These are phyloP conservation scores for Alethe diademata DNA, from an alignment of 2,113 vertebrate genomes.

Conservation along the genomic window DNA sequence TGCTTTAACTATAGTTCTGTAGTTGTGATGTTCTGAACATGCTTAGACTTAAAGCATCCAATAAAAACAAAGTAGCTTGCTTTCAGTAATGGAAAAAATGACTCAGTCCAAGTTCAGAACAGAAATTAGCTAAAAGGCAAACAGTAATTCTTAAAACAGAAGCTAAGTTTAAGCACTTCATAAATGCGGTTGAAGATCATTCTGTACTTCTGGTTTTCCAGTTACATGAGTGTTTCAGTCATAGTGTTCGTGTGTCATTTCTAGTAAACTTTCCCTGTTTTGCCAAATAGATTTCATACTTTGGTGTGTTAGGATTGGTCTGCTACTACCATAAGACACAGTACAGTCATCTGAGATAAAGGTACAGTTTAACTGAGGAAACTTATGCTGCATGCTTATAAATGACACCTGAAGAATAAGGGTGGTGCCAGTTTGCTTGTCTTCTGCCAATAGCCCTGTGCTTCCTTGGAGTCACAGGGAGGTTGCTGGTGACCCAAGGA, in stretches of 20 bases:
- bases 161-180: neutral
- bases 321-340: neutral
- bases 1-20: neutral
- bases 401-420: neutral
- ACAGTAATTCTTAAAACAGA: slow-evolving; percentile 30
- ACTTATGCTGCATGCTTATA: rapidly evolving
- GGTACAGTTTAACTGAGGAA: neutral
- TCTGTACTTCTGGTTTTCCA: neutral
- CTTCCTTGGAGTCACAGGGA: neutral
- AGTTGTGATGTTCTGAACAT: neutral
- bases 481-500: neutral
- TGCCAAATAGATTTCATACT: neutral
- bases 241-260: neutral
- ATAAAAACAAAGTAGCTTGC: slow-evolving; percentile 44
- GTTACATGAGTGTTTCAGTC: neutral
- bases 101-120: slow-evolving; percentile 6
- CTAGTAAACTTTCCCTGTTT: neutral
- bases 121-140: slow-evolving; percentile 49
- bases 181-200: neutral
- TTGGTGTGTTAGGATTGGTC: neutral
- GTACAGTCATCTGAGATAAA: neutral
- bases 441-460: neutral
- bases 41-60: slow-evolving; percentile 11
- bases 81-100: slow-evolving; percentile 62
- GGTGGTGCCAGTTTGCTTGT: neutral